Percentiles rank a stretch among this genome's conserved stretches.
Evolutionary conservation across 64 coral and sea anemone species (phyloP).

Genomic region (Hydrozoanthus tunicans): DNA sequence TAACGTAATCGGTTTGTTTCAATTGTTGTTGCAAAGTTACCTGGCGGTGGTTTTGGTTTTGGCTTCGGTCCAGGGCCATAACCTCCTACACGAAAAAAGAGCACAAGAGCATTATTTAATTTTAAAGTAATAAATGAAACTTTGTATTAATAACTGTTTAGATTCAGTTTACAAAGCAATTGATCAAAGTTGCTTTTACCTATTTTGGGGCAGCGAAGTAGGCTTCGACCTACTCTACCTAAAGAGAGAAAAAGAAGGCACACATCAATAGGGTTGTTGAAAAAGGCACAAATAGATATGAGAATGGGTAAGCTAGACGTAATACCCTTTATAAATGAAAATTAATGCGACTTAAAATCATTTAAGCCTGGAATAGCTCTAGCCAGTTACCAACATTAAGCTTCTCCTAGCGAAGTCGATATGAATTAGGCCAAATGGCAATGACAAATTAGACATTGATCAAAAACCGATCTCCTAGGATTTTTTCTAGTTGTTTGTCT

Average conservation of each 20-base stretch:
- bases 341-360: too few relatives aligned
- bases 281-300: too few relatives aligned
- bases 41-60: slow-evolving; percentile 21
- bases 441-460: too few relatives aligned
- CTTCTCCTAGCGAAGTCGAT: too few relatives aligned
- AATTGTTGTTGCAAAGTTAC: neutral
- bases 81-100: slow-evolving; percentile 8
- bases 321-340: too few relatives aligned
- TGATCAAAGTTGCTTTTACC: neutral
- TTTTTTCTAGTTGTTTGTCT: too few relatives aligned
- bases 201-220: slow-evolving; percentile 33
- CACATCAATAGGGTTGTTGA: neutral
- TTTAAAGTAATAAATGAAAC: neutral
- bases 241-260: neutral
- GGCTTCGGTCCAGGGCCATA: slow-evolving; percentile 41
- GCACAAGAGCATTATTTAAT: neutral
- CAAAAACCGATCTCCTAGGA: too few relatives aligned
- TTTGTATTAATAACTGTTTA: neutral
- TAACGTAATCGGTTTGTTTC: neutral
- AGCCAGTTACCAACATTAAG: too few relatives aligned
- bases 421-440: too few relatives aligned
- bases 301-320: too few relatives aligned
- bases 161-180: neutral
- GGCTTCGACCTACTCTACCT: slow-evolving; percentile 30
- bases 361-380: too few relatives aligned